These are phyloP conservation scores for Eupleurogrammus muticus DNA, from an alignment of 2,797 vertebrate genomes.

Conservation along the genomic window DNA sequence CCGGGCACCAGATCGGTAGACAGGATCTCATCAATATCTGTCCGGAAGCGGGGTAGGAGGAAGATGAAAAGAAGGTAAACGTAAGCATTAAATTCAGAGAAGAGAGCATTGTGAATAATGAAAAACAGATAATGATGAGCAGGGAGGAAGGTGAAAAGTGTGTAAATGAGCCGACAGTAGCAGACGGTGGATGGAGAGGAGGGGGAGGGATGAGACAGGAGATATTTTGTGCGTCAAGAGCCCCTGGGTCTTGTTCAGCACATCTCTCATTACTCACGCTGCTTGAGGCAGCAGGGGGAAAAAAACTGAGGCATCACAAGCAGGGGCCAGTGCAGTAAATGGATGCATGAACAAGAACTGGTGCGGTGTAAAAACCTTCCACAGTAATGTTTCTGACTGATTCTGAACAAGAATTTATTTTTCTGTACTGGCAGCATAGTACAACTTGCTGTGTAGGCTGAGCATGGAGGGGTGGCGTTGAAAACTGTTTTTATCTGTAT, in stretches of 20 bases:
- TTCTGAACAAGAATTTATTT: neutral
- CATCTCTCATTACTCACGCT: conserved; percentile 61
- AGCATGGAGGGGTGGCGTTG: too few relatives aligned
- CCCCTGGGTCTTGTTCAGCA: conserved; percentile 54
- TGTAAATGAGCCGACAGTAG: conserved; percentile 19
- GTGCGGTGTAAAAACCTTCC: neutral
- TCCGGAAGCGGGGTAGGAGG: conserved; percentile 8
- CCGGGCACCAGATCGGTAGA: conserved; percentile 97
- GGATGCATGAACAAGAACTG: conserved; percentile 12
- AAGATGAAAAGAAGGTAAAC: neutral
- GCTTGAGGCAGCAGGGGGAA: conserved; percentile 29
- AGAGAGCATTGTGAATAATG: neutral
- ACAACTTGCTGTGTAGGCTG: too few relatives aligned
- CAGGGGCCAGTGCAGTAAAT: conserved; percentile 31
- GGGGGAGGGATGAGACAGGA: neutral
- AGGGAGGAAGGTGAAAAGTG: conserved; percentile 9
- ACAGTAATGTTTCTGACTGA: neutral
- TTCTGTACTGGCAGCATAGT: too few relatives aligned
- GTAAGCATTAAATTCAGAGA: conserved; percentile 6
- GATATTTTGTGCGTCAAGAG: conserved; percentile 43
- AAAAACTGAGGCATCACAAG: conserved; percentile 61
- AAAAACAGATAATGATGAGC: neutral
- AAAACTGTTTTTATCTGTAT: too few relatives aligned
- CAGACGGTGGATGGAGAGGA: conserved; percentile 9
- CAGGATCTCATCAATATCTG: conserved; percentile 94